Percentiles rank a stretch among this genome's conserved stretches.
These are phyloP conservation scores for Synanthedon andrenaeformis DNA, from an alignment of 2,888 invertebrate species.

Conservation along the genomic window DNA sequence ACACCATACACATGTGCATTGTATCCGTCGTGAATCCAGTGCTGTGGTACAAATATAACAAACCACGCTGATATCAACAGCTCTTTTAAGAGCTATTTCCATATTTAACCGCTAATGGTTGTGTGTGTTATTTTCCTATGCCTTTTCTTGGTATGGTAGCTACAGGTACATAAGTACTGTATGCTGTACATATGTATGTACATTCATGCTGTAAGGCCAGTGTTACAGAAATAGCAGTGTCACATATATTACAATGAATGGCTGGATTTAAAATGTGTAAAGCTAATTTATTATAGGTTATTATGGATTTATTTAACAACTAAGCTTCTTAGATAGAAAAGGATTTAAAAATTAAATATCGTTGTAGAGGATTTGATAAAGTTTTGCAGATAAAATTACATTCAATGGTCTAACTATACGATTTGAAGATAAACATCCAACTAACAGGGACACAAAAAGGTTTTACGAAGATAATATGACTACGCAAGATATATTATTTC, in stretches of 20 bases:
- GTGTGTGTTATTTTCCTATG: too few species aligned
- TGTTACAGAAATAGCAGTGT: neutral
- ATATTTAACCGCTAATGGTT: too few species aligned
- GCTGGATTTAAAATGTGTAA: neutral
- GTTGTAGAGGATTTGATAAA: neutral
- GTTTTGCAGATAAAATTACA: neutral
- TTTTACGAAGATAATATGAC: too few species aligned
- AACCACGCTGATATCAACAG: too few species aligned
- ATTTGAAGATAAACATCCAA: neutral
- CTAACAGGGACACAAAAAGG: neutral
- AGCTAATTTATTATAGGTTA: neutral
- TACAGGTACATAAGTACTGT: too few species aligned
- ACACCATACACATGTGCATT: neutral
- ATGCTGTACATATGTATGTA: too few species aligned
- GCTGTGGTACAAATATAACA: too few species aligned
- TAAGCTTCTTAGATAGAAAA: neutral
- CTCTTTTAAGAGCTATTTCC: too few species aligned
- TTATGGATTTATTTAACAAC: neutral
- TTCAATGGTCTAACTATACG: neutral
- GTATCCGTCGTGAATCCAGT: too few species aligned
- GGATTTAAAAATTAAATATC: neutral
- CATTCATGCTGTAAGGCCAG: neutral
- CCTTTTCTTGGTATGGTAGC: too few species aligned
- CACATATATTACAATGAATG: neutral
- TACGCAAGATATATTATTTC: too few species aligned